These are phyloP conservation scores for Dromaius novaehollandiae DNA, from an alignment of 2,113 vertebrate genomes.

Conservation along the genomic window DNA sequence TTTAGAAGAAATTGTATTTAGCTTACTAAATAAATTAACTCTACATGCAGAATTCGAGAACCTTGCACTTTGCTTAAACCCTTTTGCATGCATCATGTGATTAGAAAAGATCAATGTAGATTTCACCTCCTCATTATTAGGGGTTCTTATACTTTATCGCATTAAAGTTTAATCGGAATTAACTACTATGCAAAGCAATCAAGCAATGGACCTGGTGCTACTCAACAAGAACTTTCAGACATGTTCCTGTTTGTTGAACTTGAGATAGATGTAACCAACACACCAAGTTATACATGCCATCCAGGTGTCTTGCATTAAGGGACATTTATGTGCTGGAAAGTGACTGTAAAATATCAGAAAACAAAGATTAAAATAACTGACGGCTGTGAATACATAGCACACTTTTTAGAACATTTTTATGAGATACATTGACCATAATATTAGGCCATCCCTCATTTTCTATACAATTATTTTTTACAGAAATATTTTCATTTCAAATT, in stretches of 20 bases:
- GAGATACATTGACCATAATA: not conserved
- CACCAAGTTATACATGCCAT: not conserved
- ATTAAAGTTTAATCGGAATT: not conserved
- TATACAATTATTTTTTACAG: not conserved
- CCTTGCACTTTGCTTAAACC: not conserved
- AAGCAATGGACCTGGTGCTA: not conserved
- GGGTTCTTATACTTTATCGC: not conserved
- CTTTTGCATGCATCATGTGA: not conserved
- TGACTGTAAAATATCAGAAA: not conserved
- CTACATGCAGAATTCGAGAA: not conserved
- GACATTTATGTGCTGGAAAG: not conserved
- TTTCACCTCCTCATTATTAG: not conserved
- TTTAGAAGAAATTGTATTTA: not conserved
- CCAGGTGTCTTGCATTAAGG: not conserved
- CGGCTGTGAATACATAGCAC: not conserved
- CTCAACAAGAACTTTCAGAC: not conserved
- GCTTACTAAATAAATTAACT: not conserved
- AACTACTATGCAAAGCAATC: not conserved
- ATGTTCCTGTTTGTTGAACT: not conserved
- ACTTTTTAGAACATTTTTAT: not conserved
- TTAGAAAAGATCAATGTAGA: not conserved
- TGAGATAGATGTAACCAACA: not conserved
- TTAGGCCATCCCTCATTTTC: fast-evolving
- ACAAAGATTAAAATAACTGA: not conserved
- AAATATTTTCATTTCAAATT: not conserved